A percentile compares a stretch with the other conserved stretches of the same genome.
phyloP scores from a whole-genome alignment of 2,113 vertebrate species.

The Mola mola region DNA sequence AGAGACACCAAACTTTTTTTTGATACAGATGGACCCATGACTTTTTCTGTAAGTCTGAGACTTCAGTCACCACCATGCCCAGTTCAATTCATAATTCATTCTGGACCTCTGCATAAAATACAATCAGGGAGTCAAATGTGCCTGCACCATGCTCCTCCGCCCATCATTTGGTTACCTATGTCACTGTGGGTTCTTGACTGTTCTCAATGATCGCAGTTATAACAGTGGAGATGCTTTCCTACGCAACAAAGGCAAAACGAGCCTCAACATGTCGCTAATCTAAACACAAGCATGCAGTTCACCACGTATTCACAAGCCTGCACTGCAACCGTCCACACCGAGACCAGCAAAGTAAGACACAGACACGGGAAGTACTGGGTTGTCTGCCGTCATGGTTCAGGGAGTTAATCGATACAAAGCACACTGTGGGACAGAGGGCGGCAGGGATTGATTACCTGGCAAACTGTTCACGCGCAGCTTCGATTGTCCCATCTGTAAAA shows the following conservation, averaged over 20 bases:
- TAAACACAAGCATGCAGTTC: conserved; percentile 46
- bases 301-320: conserved; percentile 4
- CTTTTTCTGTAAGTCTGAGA: no score
- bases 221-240: conserved; percentile 41
- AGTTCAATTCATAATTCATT: not conserved
- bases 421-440: conserved; percentile 48
- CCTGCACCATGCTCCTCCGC: not conserved
- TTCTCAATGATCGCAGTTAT: conserved; percentile 24
- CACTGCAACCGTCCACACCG: conserved; percentile 32
- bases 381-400: conserved; percentile 38
- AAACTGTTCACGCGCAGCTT: conserved; percentile 60
- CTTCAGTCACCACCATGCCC: not conserved
- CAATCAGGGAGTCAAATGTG: no score
- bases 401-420: conserved; percentile 53
- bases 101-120: no score
- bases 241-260: conserved; percentile 39
- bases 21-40: no score
- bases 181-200: conserved; percentile 3
- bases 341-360: conserved; percentile 22
- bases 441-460: conserved; percentile 59
- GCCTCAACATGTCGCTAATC: conserved; percentile 64
- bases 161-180: not conserved
- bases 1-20: no score
- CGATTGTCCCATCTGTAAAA: conserved; percentile 59
- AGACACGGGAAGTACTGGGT: not conserved